Base-by-base conservation (phyloP, 2,797 vertebrate genomes). In the Myotis vivesi region DNA sequence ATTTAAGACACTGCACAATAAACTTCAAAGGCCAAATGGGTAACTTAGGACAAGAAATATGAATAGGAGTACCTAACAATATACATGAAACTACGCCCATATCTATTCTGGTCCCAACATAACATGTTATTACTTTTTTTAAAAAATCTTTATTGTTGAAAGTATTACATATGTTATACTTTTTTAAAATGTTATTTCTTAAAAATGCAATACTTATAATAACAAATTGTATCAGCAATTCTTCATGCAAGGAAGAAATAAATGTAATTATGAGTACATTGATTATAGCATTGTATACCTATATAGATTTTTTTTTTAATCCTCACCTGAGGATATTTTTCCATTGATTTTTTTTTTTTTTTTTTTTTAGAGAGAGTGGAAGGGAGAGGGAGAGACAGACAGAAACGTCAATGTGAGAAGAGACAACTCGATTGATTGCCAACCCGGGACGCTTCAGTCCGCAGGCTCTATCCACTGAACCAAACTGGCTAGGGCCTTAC, bases 1-100 rank as follows among this genome's bases (percentile, higher is more conserved):
- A 71, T 88, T 86, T 94, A 92, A 95, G 91, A 91, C 36, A 95
- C 68, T 59, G 80, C 20, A 33, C 25, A n/a, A 80, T 68, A 87
- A 96, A 77, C 41, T 77, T 25, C 92, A 87, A 94, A 95, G 77
- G 44, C 84, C 62, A 59, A 89, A 93, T 53, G 33, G 68, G 64
- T 72, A 33, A 86, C 71, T 94, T 83, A 46, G 72, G 75, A 87
- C 10, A 80, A 84, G 53, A 95, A 93, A 57, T 7, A n/a, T 36
- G 44, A 86, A 5, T 59, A 62, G 49, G 82, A 68, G 25, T 87
- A 46, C 46, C 12, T 46, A 46, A 13, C 46, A 13, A 46, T 46
- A 46, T 46, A 15, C 46, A 46, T 46, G 46, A 92, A 87, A 87
- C 15, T 66, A n/a, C 28, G 62, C 88, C 36, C 51, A n/a, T 55